These are phyloP conservation scores for Ceramica pisi DNA, from an alignment of 2,888 invertebrate genomes.

Conservation along the genomic window DNA sequence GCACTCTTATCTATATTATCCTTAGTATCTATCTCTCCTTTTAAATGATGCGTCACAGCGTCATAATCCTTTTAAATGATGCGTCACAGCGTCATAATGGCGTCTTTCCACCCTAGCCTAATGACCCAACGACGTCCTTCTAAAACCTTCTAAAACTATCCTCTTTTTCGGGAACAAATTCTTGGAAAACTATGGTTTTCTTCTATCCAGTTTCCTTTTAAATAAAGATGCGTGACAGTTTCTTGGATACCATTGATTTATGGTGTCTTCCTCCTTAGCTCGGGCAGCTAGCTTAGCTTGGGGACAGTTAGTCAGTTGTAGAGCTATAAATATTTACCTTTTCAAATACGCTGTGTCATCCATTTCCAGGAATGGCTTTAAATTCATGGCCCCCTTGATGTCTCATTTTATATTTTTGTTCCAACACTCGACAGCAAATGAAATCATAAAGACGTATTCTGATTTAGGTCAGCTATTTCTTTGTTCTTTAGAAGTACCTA, in stretches of 20 bases:
- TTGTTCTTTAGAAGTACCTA: neutral
- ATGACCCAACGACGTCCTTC: no score
- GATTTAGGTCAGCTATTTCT: slow-evolving; percentile 36
- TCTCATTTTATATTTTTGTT: slow-evolving; percentile 35
- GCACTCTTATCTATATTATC: no score
- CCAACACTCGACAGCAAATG: neutral
- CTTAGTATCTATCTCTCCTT: no score
- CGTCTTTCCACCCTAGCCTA: no score
- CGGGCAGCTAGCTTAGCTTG: no score
- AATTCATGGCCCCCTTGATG: slow-evolving; percentile 19
- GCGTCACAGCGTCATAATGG: no score
- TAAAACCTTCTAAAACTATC: no score
- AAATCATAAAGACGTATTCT: slow-evolving; percentile 41
- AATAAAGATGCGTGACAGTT: neutral
- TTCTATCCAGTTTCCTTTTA: neutral
- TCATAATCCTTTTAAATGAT: no score
- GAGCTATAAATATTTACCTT: neutral
- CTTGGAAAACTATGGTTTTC: no score
- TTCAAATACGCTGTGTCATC: slow-evolving; percentile 17
- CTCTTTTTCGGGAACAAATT: no score
- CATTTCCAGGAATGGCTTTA: slow-evolving; percentile 5
- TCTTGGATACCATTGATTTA: neutral
- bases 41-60: no score
- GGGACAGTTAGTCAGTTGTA: no score
- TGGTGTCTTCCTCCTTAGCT: neutral